phyloP scores from a whole-genome alignment of 2,113 vertebrate species.

The Corythoichthys intestinalis region DNA sequence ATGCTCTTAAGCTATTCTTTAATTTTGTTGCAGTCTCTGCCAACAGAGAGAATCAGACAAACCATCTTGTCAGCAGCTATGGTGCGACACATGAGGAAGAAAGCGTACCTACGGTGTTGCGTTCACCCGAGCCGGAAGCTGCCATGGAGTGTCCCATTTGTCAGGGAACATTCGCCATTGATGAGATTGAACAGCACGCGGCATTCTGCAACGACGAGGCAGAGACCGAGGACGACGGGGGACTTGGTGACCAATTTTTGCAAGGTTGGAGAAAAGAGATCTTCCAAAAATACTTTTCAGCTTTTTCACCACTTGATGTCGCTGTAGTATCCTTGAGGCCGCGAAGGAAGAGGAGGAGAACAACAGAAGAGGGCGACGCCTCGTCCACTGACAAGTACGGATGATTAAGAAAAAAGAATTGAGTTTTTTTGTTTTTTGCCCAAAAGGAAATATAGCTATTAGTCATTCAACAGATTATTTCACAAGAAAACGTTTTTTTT shows the following conservation, averaged over 20 bases:
- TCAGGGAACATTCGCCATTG: constrained; percentile 70
- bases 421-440: not conserved
- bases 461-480: no score
- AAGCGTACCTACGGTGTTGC: not conserved
- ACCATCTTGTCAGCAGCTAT: not conserved
- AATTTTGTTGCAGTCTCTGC: constrained; percentile 8
- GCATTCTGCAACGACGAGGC: constrained; percentile 80
- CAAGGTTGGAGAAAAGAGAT: constrained; percentile 22
- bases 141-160: constrained; percentile 83
- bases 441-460: no score
- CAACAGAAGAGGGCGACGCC: not conserved
- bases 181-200: constrained; percentile 82
- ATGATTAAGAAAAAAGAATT: not conserved
- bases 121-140: constrained; percentile 19
- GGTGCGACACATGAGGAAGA: not conserved
- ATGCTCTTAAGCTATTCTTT: not conserved
- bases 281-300: not conserved
- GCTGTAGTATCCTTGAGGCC: constrained; percentile 59
- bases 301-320: constrained; percentile 4
- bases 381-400: constrained; percentile 65
- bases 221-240: constrained; percentile 18
- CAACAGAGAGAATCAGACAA: not conserved
- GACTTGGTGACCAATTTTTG: fast-evolving
- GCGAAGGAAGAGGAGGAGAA: constrained; percentile 59
- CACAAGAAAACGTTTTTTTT: no score